phyloP scores from a whole-genome alignment of 2,888 invertebrate species.

The Lithophane ornitopus region DNA sequence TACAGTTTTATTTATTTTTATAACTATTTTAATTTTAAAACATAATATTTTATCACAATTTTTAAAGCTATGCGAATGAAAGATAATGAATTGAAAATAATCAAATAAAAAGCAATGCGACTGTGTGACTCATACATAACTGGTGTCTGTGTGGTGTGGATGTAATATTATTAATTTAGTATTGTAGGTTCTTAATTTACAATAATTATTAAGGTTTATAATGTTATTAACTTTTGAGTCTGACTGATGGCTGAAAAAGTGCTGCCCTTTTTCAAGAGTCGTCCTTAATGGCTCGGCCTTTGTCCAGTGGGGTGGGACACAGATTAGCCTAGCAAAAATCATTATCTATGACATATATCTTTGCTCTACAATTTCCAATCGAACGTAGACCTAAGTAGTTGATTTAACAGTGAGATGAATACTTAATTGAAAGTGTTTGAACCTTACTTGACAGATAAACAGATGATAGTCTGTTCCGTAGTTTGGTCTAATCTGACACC shows the following conservation, averaged over 20 bases:
- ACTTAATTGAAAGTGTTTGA: neutral
- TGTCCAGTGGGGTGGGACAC: neutral
- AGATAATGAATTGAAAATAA: neutral
- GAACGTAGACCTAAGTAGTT: neutral
- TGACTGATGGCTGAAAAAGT: neutral
- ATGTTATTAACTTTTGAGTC: neutral
- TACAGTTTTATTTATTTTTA: neutral
- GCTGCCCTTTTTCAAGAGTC: neutral
- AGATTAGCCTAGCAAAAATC: neutral
- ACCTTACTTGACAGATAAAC: neutral
- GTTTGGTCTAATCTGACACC: neutral
- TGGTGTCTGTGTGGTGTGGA: neutral
- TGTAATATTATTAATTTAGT: neutral
- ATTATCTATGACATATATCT: neutral
- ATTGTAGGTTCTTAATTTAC: neutral
- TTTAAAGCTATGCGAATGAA: slow-evolving; percentile 24
- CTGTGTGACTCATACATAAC: neutral
- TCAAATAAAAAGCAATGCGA: slow-evolving; percentile 18
- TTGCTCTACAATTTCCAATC: neutral
- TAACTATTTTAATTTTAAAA: neutral
- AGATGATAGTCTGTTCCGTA: neutral
- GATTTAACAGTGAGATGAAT: neutral
- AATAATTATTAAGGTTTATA: neutral
- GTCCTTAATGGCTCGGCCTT: neutral
- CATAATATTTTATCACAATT: neutral